Base-by-base conservation (phyloP, 2,113 vertebrate genomes). In the Periophthalmus modestus region DNA sequence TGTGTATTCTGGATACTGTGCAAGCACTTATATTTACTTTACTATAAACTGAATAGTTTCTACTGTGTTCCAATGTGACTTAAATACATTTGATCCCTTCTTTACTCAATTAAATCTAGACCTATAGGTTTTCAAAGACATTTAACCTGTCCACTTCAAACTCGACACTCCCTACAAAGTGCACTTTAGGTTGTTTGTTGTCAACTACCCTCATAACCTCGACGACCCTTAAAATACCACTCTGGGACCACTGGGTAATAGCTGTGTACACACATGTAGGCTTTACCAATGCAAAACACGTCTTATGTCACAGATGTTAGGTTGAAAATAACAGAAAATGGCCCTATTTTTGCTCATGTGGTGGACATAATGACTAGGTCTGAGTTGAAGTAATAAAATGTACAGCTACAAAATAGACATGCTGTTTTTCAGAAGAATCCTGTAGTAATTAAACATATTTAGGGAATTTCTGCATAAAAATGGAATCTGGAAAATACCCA, bases 131-230 rank as follows among this genome's bases (percentile, higher is more conserved):
- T 55, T 55, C 52, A 55, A 21, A 55, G 50, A 67, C 77, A 86
- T 78, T 81, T 70, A 76, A 81, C 71, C 14, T 57, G 16, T 65
- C 62, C 75, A 84, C 75, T 87, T 79, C 69, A 84, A 77, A 18
- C 57, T 9, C 7, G 69, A 33, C 79, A 19, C 71, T 90, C 89
- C 84, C 82, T 81, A 79, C 90, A 82, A 86, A 86, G 85, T 36
- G 80, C 83, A 79, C 88, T 87, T 82, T 66, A 80, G 24, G 23
- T 69, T 79, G n/a, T n/a, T n/a, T n/a, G n/a, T n/a, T n/a, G n/a
- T 89, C 89, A 88, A 73, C 85, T 72, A 81, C 70, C 74, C 86
- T 88, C 78, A 83, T 14, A 14, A 69, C 66, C 78, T 73, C 6
- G 62, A 47, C 5, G 65, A 73, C 52, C 77, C 52, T 76, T 69